phyloP scores from a whole-genome alignment of 2,797 vertebrate genomes.

The Calcarius lapponicus region DNA sequence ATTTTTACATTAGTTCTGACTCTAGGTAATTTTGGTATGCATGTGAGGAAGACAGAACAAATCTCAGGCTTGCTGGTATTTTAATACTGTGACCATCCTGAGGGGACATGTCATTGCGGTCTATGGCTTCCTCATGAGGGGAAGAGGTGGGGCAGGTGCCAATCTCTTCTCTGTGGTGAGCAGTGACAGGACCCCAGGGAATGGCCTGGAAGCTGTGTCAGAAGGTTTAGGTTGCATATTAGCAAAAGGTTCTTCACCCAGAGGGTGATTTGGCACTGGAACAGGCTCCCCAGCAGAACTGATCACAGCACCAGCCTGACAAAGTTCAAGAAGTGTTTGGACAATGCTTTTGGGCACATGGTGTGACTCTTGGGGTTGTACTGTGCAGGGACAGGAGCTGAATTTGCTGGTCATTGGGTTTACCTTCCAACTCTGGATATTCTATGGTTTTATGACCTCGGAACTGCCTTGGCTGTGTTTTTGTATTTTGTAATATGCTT shows the following conservation, averaged over 20 bases:
- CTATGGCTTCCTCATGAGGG: fast-evolving
- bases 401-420: not conserved
- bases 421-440: not conserved
- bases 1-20: not conserved
- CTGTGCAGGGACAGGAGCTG: not conserved
- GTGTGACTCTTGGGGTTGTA: not conserved
- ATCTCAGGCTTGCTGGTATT: not conserved
- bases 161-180: not conserved
- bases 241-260: not conserved
- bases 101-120: not conserved
- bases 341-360: not conserved
- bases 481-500: not conserved
- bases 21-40: not conserved
- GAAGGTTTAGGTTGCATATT: not conserved
- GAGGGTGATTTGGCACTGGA: not conserved
- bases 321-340: not conserved
- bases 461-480: not conserved
- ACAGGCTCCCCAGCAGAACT: not conserved
- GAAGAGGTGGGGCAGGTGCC: not conserved
- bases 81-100: not conserved
- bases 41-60: not conserved
- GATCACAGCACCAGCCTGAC: not conserved
- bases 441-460: not conserved
- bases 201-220: not conserved
- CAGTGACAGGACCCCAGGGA: not conserved